Base-by-base conservation (phyloP, 2,888 invertebrate species). In the Oegoconia quadripuncta region DNA sequence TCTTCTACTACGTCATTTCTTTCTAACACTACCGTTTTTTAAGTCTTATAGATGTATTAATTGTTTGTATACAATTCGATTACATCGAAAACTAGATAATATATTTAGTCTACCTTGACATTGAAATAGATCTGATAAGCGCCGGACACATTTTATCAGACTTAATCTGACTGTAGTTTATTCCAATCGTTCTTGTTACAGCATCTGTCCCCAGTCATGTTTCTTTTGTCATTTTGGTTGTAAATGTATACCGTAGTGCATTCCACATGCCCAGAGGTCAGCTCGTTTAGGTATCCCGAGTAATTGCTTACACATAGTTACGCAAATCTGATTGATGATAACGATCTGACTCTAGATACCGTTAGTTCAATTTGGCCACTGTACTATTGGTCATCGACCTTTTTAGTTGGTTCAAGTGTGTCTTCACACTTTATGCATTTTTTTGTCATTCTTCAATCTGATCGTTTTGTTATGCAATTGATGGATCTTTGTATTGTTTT, bases 251-350 rank as follows among this genome's bases (percentile, higher is more conserved):
- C 48, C 37, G 53, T 51, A 60, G n/a, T 61, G 65, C 73, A 77
- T 79, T 74, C 77, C 73, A 52, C 49, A 49, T 57, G 59, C 46
- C 58, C 63, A 68, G 60, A 69, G 65, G 64, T 68, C 69, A 58
- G 55, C 57, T 48, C 55, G 57, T 57, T 62, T 63, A 58, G 68
- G 63, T 72, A 69, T 67, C 64, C 34, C 18, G 14, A 18, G 73
- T 78, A 81, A 82, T 81, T 80, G 78, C 71, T 75, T 78, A 74
- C 73, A 77, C 69, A 81, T 81, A 70, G 81, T 86, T 86, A 82
- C 79, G 82, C 81, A 83, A 82, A 83, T 77, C 81, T 83, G 83
- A 86, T 84, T 74, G 78, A 84, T 79, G 87, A 83, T 86, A 78
- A 84, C 77, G 67, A 82, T 78, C 74, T 59, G 60, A 54, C 57